Evolutionary conservation across 2,797 vertebrate genomes (phyloP), one percentile per base, ranked within the genome.

Genomic region (Lateolabrax maculatus): DNA sequence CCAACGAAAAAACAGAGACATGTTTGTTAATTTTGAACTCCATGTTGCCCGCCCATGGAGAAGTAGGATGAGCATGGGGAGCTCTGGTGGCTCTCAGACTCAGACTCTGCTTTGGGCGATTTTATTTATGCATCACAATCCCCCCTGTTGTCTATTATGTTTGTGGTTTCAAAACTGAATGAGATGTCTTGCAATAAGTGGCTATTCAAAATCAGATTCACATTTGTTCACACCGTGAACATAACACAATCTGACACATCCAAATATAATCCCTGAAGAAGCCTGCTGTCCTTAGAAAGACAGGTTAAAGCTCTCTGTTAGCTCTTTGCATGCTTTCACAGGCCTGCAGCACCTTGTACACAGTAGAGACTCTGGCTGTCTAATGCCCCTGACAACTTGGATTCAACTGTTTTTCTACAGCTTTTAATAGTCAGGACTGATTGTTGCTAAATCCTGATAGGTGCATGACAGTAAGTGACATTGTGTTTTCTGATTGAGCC

Each of bases 141-240:
- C 27, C 53, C 19, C 60, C 44, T 67, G 43, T 66, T 70, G 71
- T 57, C 52, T 75, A 36, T 41, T 62, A 51, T 70, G 52, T 77
- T 48, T 44, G 46, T 55, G 4, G 19, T 65, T 71, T 72, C 6
- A 27, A 39, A 72, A 49, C 55, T 62, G 18, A n/a, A 61, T 44
- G 21, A 65, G 52, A 57, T 75, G 41, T 58, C 36, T 41, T 39
- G 66, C 11, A 2, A 16, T 69, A 56, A 82, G 51, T 62, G 46
- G 67, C 18, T 41, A 52, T 63, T 61, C 27, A 71, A 46, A 53
- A 71, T 55, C 9, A 4, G 25, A 48, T 68, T 56, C 44, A 43
- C n/a, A 68, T 55, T 64, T 61, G 37, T 76, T 69, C 69, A 49
- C 21, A n/a, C 10, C n/a, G 9, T 18, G 18, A 23, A 51, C 25